Evolutionary conservation across 2,888 invertebrate genomes (phyloP).

Genomic region (Cremastobaeus sp.): DNA sequence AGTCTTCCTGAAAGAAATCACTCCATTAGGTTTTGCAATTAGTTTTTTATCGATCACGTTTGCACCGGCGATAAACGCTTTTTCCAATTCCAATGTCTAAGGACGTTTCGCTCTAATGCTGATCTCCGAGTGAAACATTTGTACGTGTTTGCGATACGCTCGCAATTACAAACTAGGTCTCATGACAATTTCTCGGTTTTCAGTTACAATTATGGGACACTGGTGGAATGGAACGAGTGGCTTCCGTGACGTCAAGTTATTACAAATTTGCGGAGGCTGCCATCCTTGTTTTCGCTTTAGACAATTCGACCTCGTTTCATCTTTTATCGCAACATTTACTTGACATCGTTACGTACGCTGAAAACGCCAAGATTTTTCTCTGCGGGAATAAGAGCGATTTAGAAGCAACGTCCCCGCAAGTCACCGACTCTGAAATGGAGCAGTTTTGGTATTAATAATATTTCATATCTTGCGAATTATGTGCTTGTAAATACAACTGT

Average conservation of each 20-base stretch:
- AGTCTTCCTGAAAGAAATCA: background rate
- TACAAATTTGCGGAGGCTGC: slow-evolving; percentile 98
- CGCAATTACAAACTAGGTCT: too few relatives aligned
- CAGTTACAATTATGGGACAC: slow-evolving; percentile 98
- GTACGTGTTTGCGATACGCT: too few relatives aligned
- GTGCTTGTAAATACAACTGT: too few relatives aligned
- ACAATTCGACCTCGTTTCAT: slow-evolving; percentile 95
- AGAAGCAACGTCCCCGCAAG: slow-evolving; percentile 85
- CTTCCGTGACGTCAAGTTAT: slow-evolving; percentile 95
- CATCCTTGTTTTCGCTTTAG: slow-evolving; percentile 92
- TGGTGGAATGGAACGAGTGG: slow-evolving; percentile 97
- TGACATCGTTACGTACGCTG: slow-evolving; percentile 95
- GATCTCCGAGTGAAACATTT: too few relatives aligned
- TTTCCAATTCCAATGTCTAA: too few relatives aligned
- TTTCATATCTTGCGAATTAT: too few relatives aligned
- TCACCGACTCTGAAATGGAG: slow-evolving; percentile 92
- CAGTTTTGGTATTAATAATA: slow-evolving; percentile 90
- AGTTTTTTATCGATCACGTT: too few relatives aligned
- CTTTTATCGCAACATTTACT: slow-evolving; percentile 93
- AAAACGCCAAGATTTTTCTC: slow-evolving; percentile 96
- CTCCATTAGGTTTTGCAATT: too few relatives aligned
- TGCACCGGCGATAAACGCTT: too few relatives aligned
- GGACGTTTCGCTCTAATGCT: too few relatives aligned
- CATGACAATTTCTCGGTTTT: slow-evolving; percentile 60
- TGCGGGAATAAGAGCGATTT: slow-evolving; percentile 95